Base-by-base conservation (phyloP, 2,888 invertebrate species). In the Baccha elongata region DNA sequence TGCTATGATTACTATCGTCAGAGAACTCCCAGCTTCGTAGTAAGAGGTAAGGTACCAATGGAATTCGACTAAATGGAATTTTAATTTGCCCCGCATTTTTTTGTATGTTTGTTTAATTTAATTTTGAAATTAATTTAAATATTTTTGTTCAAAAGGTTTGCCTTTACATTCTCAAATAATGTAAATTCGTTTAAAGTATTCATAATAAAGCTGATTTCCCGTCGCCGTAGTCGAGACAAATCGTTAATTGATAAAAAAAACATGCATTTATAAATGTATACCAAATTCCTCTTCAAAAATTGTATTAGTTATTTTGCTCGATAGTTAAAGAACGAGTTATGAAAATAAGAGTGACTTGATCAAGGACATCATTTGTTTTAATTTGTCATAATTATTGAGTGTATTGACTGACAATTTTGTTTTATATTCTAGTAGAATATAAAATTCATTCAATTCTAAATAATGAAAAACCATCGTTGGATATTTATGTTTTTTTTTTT, bases 1-100 rank as follows among this genome's bases (percentile, higher is more conserved):
- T 60, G 69, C 46, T 11, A 75, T 32, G 65, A 81, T n/a, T 75
- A 75, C 52, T 81, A 81, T 62, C 65, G 58, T 19, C 37, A 40
- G n/a, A 52, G 68, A 11, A 23, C 60, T 13, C 21, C 46, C 7
- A 68, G 48, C 26, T 21, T 50, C n/a, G 50, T 3, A 42, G 29
- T 65, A 13, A 69, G 8, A 40, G 80, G 80, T 81, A 75, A 15
- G 26, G 6, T n/a, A n/a, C n/a, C n/a, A n/a, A 6, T 4, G 6
- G 26, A 3, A 26, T 26, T 44, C 13, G 15, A 37, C 17, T 8
- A 37, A n/a, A 10, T 65, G 35, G 50, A 60, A 65, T 78, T 44
- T 17, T 4, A 32, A 21, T 21, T 19, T 48, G 19, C 8, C 13
- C 15, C 44, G 17, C 15, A 29, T 17, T 52, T 71, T 69, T 19